Base-by-base conservation (phyloP, 2,113 vertebrate genomes). In the Labeo rohita region DNA sequence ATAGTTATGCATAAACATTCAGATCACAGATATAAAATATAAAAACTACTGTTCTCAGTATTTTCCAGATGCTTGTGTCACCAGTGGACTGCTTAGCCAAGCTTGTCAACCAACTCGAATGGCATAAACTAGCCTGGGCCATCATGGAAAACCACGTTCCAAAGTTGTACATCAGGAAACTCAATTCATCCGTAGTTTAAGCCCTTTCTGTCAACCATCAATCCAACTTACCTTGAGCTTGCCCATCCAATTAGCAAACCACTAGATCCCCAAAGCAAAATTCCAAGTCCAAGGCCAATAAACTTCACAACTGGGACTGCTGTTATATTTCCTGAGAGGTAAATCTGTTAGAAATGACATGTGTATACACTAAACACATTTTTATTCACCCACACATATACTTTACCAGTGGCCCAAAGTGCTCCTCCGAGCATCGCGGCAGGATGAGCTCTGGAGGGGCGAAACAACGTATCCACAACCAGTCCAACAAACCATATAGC, bases 191-290 rank as follows among this genome's bases (percentile, higher is more conserved):
- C 12, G 13, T n/a, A 34, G 36, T 72, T 72, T 54, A 77, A 52
- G n/a, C 49, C 47, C 23, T 8, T 52, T 77, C 47, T 54, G 36
- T 63, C 77, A 80, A 63, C 61, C 54, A 47, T 45, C 18, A 47
- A 28, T 5, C 1, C 1, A 9, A 43, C 84, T 95, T 92, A 98
- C 97, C 96, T 96, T 91, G 97, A 97, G 92, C 94, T 98, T 76
- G 96, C 96, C 97, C 97, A 98, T 70, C 96, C 97, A 83, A 95
- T 97, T 85, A 99, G 75, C 84, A 98, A 87, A 88, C 96, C 96
- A 66, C 95, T 95, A 80, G 96, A 96, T 84, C 96, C 97, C 95
- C 96, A 99, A 86, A 98, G 95, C 87, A 98, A 93, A 88, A 96
- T 92, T 45, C 97, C 97, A 88, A 98, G 95, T 65, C 96, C 94